A percentile compares a stretch with the other conserved stretches of the same genome.
Evolutionary conservation across 2,797 vertebrate species (phyloP).

Genomic region (Hoplostethus atlanticus): DNA sequence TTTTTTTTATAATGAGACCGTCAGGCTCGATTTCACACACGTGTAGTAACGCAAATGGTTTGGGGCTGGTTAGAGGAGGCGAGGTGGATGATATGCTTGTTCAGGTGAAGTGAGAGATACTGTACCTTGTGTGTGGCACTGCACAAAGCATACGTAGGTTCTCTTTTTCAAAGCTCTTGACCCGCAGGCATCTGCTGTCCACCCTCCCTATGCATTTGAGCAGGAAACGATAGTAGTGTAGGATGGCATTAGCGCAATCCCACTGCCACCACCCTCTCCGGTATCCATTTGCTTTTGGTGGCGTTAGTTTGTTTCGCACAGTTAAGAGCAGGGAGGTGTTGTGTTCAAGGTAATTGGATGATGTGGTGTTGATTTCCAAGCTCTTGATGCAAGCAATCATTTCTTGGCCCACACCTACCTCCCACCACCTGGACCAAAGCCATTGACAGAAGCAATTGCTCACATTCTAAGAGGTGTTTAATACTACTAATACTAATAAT

Average conservation of each 20-base stretch:
- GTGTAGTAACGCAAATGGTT: slow-evolving; percentile 31
- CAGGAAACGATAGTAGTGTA: slow-evolving; percentile 20
- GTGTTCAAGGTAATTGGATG: slow-evolving; percentile 55
- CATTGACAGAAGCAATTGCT: slow-evolving; percentile 22
- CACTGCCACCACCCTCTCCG: slow-evolving; percentile 18
- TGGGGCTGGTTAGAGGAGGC: slow-evolving; percentile 22
- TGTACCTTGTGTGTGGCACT: slow-evolving; percentile 6
- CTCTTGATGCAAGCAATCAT: slow-evolving; percentile 36
- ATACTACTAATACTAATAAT: background rate
- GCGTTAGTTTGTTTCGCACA: slow-evolving; percentile 36
- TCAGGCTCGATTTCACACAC: slow-evolving; percentile 51
- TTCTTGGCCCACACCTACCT: slow-evolving; percentile 24
- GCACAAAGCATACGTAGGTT: slow-evolving; percentile 12
- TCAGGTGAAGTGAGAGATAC: slow-evolving; percentile 26
- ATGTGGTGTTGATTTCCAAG: slow-evolving; percentile 41
- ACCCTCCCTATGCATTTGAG: slow-evolving; percentile 24
- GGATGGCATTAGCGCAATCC: slow-evolving; percentile 30
- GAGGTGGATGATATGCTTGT: slow-evolving; percentile 36
- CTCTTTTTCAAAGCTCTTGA: slow-evolving; percentile 26
- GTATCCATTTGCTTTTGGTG: slow-evolving; percentile 35
- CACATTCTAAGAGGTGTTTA: background rate
- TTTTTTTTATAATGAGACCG: slow-evolving; percentile 45
- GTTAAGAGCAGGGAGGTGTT: slow-evolving; percentile 40
- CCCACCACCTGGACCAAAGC: slow-evolving; percentile 26
- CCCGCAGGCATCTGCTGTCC: slow-evolving; percentile 12